phyloP scores from a whole-genome alignment of 2,113 vertebrate genomes.

The Sterna hirundo region DNA sequence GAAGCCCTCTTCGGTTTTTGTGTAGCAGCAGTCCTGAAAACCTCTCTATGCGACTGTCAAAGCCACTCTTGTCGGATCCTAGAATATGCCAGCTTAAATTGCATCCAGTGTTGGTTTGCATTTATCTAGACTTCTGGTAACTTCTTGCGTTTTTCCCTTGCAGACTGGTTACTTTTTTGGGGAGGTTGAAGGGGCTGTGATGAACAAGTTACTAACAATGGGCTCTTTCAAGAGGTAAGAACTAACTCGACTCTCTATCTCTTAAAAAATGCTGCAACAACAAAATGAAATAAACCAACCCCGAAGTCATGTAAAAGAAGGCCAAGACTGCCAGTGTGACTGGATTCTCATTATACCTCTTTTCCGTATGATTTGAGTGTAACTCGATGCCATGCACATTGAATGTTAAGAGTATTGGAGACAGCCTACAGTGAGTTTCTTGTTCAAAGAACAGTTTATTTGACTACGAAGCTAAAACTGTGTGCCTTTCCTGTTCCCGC shows the following conservation, averaged over 20 bases:
- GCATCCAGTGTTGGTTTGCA: background rate
- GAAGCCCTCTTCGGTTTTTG: conserved; percentile 17
- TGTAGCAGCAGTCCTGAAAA: conserved; percentile 24
- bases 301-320: background rate
- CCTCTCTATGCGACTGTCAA: conserved; percentile 47
- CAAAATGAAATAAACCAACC: conserved; percentile 26
- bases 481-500: background rate
- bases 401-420: background rate
- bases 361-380: background rate
- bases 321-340: background rate
- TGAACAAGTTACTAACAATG: conserved; percentile 96
- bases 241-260: background rate
- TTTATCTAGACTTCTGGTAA: conserved; percentile 4
- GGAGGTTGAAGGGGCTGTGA: conserved; percentile 94
- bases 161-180: conserved; percentile 98
- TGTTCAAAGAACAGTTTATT: conserved; percentile 4
- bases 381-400: background rate
- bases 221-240: conserved; percentile 97
- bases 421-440: background rate
- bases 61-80: conserved; percentile 49
- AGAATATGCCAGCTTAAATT: conserved; percentile 54
- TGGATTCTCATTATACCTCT: background rate
- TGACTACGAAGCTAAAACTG: background rate
- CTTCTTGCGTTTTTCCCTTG: conserved; percentile 52
- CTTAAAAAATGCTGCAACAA: background rate